Percentiles rank a stretch among this genome's conserved stretches.
Evolutionary conservation across 2,888 invertebrate genomes (phyloP).

Genomic region (Aspidapion aeneum): DNA sequence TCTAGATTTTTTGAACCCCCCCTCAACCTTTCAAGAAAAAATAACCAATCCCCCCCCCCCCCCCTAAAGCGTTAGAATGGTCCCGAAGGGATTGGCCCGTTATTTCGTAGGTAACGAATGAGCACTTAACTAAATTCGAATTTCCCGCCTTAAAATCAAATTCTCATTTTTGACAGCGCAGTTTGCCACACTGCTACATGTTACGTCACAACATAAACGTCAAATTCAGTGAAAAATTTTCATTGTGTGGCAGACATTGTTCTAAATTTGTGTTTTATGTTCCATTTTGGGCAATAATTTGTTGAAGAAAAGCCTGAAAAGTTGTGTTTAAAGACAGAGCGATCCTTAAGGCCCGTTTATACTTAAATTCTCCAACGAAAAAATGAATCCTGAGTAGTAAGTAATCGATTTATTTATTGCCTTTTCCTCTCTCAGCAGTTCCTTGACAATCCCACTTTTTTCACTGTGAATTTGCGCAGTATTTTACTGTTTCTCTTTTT

Average conservation of each 20-base stretch:
- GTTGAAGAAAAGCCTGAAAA: neutral
- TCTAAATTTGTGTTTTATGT: constrained; percentile 45
- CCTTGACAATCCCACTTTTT: constrained; percentile 16
- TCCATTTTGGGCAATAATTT: constrained; percentile 29
- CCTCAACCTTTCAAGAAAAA: too few species aligned
- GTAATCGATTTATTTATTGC: constrained; percentile 51
- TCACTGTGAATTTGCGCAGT: constrained; percentile 21
- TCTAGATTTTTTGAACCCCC: too few species aligned
- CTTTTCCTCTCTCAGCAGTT: constrained; percentile 17
- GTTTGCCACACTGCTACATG: constrained; percentile 42
- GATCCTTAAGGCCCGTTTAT: neutral
- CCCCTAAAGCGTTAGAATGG: too few species aligned
- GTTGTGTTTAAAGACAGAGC: neutral
- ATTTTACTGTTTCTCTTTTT: constrained; percentile 2
- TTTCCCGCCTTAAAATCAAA: constrained; percentile 26
- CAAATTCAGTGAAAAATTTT: constrained; percentile 34
- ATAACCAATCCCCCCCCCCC: too few species aligned
- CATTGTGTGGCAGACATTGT: constrained; percentile 43
- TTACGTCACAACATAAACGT: constrained; percentile 40
- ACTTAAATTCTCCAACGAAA: constrained; percentile 17
- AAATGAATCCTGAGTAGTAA: constrained; percentile 84
- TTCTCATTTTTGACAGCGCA: constrained; percentile 18
- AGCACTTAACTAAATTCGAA: constrained; percentile 26
- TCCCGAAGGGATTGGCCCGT: too few species aligned
- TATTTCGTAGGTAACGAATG: too few species aligned